Conservation (phyloP, 2,113 vertebrate genomes). For the Archocentrus centrarchus region DNA sequence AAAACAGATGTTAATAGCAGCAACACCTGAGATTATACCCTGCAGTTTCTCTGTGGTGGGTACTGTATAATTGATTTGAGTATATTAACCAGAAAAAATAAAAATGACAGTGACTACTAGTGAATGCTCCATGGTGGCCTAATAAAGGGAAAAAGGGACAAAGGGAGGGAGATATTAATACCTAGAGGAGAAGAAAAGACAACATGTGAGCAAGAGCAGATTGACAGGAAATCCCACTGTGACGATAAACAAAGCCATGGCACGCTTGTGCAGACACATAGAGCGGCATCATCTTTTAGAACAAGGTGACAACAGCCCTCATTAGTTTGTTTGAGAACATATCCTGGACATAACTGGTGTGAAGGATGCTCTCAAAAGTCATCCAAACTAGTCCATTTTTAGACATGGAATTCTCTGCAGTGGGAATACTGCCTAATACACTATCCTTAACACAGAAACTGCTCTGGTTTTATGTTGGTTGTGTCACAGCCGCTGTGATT, state of each 20-base stretch:
- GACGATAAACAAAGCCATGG: conserved; percentile 55
- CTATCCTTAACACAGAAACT: not conserved
- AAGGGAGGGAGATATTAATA: conserved; percentile 48
- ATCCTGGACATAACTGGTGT: conserved; percentile 22
- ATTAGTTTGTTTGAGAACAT: conserved; percentile 42
- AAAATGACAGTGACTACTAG: conserved; percentile 1
- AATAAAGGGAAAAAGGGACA: conserved; percentile 25
- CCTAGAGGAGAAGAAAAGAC: conserved; percentile 35
- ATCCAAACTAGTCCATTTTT: not conserved
- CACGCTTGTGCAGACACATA: conserved; percentile 31
- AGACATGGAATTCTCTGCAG: conserved; percentile 1
- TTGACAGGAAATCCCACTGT: conserved; percentile 65
- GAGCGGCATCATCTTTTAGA: conserved; percentile 22
- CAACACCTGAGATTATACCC: not conserved
- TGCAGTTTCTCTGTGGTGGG: not conserved
- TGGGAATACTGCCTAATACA: conserved; percentile 9
- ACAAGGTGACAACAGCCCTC: conserved; percentile 57
- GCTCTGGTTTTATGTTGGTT: conserved; percentile 38
- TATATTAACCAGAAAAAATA: conserved; percentile 11
- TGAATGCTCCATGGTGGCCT: conserved; percentile 27
- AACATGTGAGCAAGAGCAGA: conserved; percentile 44
- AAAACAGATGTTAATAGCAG: conserved; percentile 18
- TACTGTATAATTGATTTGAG: conserved; percentile 25
- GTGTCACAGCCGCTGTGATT: conserved; percentile 42
- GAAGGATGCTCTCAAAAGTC: conserved; percentile 13